Base-by-base conservation (phyloP, 2,888 invertebrate genomes). In the Athalia circularis region DNA sequence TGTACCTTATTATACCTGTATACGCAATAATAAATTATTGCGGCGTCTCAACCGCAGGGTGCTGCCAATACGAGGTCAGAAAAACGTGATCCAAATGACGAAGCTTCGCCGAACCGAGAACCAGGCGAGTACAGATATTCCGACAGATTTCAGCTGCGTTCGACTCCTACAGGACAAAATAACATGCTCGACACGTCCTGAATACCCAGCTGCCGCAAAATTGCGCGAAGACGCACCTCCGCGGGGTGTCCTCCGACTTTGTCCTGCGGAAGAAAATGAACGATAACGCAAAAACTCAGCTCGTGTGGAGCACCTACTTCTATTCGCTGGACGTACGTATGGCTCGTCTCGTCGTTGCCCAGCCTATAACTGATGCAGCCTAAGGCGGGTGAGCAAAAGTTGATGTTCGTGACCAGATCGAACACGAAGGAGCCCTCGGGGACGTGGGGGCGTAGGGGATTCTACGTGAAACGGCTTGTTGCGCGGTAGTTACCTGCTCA, bases 401-500 rank as follows among this genome's bases (percentile, higher is more conserved):
- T 82, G 80, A 78, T 75, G 82, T 86, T 87, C 86, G 87, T 87
- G 87, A 87, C 85, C 85, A 82, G 80, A 81, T 83, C 72, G 72
- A 59, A 72, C 72, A 68, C 68, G 68, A 68, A 68, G 29, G 29
- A 29, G 79, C 81, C 79, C 79, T 80, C 79, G 77, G 50, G 54
- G 78, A 81, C 65, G 77, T 48, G 57, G 67, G 70, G 80, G 79
- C 80, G 80, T 81, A 83, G 81, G 81, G 80, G 79, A 77, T 80
- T 80, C 81, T 83, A 82, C 83, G 82, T 82, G 85, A 86, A 83
- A 81, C 81, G 79, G 81, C 87, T 87, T 84, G 87, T 87, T 88
- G 87, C 85, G 83, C 84, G 84, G 85, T 87, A 85, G 84, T 87
- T 87, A 85, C 82, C 83, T 81, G 80, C 6, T 79, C 87, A 87